A percentile compares a stretch with the other conserved stretches of the same genome.
Evolutionary conservation across 2,888 invertebrate species (phyloP).

Genomic region (Athripsodes cinereus): DNA sequence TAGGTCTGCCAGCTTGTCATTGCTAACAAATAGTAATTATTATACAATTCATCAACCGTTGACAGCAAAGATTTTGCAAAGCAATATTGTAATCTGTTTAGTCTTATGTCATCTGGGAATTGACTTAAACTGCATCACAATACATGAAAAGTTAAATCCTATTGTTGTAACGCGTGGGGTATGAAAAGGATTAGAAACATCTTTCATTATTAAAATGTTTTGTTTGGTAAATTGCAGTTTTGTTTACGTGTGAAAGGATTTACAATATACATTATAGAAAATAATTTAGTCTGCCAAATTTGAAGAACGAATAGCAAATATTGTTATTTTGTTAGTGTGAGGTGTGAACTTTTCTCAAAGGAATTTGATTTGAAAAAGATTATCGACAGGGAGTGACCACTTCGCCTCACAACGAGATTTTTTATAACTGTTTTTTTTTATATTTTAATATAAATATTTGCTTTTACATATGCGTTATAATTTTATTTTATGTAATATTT

Average conservation of each 20-base stretch:
- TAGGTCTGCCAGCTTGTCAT: background rate
- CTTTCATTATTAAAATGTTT: background rate
- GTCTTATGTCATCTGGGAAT: background rate
- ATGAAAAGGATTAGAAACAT: background rate
- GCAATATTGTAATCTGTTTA: background rate
- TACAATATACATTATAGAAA: background rate
- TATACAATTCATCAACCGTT: background rate
- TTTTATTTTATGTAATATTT: no score
- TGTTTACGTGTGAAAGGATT: slow-evolving; percentile 4
- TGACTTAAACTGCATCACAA: background rate
- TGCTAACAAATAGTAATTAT: background rate
- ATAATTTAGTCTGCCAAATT: background rate
- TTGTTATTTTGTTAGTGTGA: background rate
- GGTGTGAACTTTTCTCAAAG: background rate
- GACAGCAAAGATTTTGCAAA: no score
- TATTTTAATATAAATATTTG: no score
- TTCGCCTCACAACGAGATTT: no score
- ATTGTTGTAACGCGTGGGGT: slow-evolving; percentile 1
- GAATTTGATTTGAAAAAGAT: no score
- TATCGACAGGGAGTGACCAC: no score
- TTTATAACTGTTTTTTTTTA: no score
- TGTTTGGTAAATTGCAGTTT: slow-evolving; percentile 11
- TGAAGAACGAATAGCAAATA: background rate
- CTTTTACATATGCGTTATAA: no score
- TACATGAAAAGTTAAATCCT: background rate